These are phyloP conservation scores for Oreochromis mossambicus DNA, from an alignment of 2,797 vertebrate genomes.

Conservation along the genomic window DNA sequence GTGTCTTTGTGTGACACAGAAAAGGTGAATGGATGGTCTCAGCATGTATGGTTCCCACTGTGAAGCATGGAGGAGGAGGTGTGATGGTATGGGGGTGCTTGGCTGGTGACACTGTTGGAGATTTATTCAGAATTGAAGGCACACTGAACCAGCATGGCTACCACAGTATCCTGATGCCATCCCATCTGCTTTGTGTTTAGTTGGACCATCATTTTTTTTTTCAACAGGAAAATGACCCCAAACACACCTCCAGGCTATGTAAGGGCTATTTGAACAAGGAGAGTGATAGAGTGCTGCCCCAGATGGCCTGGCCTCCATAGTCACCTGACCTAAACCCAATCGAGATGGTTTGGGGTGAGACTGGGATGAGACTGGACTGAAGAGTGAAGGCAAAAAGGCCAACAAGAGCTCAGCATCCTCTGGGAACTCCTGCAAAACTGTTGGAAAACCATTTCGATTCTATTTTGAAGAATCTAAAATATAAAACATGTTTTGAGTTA, in stretches of 20 bases:
- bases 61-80: not conserved
- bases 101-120: not conserved
- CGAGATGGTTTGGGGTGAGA: not conserved
- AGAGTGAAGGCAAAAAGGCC: not conserved
- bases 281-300: not conserved
- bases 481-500: not conserved
- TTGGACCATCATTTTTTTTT: not conserved
- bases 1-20: not conserved
- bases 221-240: not conserved
- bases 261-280: not conserved
- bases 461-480: not conserved
- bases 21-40: not conserved
- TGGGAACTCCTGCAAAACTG: not conserved
- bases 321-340: not conserved
- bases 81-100: not conserved
- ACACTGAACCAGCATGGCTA: not conserved
- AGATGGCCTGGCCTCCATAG: not conserved
- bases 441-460: not conserved
- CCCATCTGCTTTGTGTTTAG: not conserved
- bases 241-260: not conserved
- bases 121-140: not conserved
- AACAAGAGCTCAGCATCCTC: not conserved
- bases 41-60: not conserved
- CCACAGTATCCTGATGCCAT: not conserved
- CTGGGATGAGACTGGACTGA: not conserved